Base-by-base conservation (phyloP, 2,888 invertebrate species). In the Timema cristinae region DNA sequence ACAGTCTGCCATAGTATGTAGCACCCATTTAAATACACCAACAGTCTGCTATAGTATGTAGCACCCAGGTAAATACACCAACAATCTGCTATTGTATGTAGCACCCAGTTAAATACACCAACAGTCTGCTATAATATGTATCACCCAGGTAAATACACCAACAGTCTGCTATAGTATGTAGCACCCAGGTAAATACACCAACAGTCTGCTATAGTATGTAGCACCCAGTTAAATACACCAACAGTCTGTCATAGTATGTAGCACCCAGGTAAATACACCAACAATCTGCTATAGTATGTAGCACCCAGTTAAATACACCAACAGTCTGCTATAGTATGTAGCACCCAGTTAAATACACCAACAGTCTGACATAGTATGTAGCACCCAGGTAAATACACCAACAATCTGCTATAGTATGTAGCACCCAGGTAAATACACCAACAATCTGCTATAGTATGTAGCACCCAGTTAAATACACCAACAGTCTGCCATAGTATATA, bases 321-420 rank as follows among this genome's bases (percentile, higher is more conserved):
- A 54, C 54, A 13, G 13, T 54, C 32, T 32, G 32, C 32, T n/a
- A n/a, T n/a, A 94, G 77, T 96, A 96, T 83, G 84, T 90, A n/a
- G 85, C 85, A 63, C 88, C 88, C 75, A 85, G 93, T 79, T 85
- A 69, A 13, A 61, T 61, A 16, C 32, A 16, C 15, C 61, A 9
- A 61, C 11, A n/a, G n/a, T 13, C 11, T 15, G n/a, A 1, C 2
- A n/a, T 15, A 54, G 1, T 15, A 54, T 54, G 2, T 15, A 2
- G 54, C 54, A 2, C 13, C 54, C 54, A n/a, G n/a, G 1, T 54
- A n/a, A 54, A 11, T 54, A 54, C 11, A 11, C 54, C n/a, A n/a
- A 54, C 54, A 13, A 2, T 54, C 32, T 32, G 32, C 32, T n/a
- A 32, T 32, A 32, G 1, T 32, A 32, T 32, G 4, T 32, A 4